These are phyloP conservation scores for Tadarida brasiliensis DNA, from an alignment of 2,797 vertebrate genomes.

Conservation along the genomic window DNA sequence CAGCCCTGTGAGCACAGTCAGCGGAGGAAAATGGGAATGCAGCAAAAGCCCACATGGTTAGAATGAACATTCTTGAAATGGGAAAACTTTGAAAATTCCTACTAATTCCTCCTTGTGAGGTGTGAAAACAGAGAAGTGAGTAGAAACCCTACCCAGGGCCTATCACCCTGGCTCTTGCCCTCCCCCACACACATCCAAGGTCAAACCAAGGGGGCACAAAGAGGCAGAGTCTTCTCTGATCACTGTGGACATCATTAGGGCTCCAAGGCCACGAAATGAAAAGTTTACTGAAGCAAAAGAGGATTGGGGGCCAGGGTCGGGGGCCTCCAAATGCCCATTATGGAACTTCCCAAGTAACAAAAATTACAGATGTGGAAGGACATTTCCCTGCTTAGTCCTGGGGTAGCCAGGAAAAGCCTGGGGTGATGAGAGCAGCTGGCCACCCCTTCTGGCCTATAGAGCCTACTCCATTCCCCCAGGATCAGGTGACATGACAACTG, in stretches of 20 bases:
- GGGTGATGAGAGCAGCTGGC: neutral
- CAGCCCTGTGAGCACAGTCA: too few species aligned
- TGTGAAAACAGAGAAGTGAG: neutral
- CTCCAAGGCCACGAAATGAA: neutral
- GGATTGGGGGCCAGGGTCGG: neutral
- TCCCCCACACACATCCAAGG: neutral
- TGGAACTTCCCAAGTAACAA: neutral
- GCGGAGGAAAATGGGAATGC: neutral
- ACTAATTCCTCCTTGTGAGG: neutral
- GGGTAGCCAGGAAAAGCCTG: neutral
- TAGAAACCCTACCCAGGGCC: neutral
- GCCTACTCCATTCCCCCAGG: too few species aligned
- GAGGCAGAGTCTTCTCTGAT: neutral
- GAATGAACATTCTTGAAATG: neutral
- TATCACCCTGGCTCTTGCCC: neutral
- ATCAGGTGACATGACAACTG: neutral
- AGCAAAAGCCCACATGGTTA: neutral
- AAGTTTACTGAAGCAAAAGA: neutral
- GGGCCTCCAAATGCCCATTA: neutral
- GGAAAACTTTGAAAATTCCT: neutral
- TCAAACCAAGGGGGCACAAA: neutral
- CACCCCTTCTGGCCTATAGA: neutral
- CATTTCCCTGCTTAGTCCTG: neutral
- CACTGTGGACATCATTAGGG: neutral
- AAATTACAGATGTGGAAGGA: neutral